Evolutionary conservation across 1,140 invertebrate species (phyloP).

Genomic region (Eriocheir sinensis): DNA sequence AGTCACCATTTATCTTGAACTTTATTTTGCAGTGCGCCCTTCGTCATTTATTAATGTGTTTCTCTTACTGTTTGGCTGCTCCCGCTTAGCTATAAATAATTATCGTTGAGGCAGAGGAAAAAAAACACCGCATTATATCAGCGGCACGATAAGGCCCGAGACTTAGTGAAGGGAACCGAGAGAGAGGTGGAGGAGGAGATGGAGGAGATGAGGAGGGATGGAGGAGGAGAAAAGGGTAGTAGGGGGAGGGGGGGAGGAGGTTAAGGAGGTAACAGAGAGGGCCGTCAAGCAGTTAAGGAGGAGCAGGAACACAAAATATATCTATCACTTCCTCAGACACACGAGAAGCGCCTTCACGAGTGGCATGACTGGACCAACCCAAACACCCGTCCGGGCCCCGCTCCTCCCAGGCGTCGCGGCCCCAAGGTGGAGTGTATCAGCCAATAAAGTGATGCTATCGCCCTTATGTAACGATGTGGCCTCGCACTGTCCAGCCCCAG

Average conservation of each 20-base stretch:
- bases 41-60: too few species aligned
- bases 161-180: too few species aligned
- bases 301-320: background rate
- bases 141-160: too few species aligned
- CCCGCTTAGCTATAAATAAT: too few species aligned
- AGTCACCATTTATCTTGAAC: too few species aligned
- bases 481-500: slow-evolving; percentile 9
- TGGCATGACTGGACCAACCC: background rate
- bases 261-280: background rate
- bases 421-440: background rate
- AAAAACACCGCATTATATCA: too few species aligned
- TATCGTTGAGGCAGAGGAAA: too few species aligned
- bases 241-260: slow-evolving; percentile 21
- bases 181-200: too few species aligned
- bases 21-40: too few species aligned
- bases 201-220: background rate
- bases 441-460: background rate
- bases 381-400: background rate
- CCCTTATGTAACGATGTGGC: background rate
- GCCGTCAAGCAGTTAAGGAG: background rate
- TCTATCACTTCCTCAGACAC: background rate
- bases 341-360: background rate
- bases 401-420: background rate
- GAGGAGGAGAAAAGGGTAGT: too few species aligned
- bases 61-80: too few species aligned